These are phyloP conservation scores for Auanema sp. DNA, from an alignment of 2,888 invertebrate species.

Conservation along the genomic window DNA sequence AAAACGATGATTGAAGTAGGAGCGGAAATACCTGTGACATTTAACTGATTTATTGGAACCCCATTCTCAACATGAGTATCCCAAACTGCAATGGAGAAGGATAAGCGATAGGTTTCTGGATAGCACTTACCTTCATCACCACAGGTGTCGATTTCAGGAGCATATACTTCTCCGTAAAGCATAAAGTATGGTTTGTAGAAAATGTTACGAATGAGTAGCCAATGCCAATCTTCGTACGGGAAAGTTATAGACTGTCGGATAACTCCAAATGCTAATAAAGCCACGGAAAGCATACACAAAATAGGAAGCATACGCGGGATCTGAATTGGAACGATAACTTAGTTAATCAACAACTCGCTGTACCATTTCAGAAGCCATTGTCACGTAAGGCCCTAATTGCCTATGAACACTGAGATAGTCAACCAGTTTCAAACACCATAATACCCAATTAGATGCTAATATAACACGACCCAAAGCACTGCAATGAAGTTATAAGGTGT, in stretches of 20 bases:
- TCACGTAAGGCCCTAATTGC: slow-evolving; percentile 88
- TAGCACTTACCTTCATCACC: slow-evolving; percentile 52
- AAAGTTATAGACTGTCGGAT: slow-evolving; percentile 87
- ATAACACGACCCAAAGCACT: slow-evolving; percentile 77
- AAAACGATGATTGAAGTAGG: background rate
- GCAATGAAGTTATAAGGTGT: slow-evolving; percentile 4
- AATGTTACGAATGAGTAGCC: slow-evolving; percentile 86
- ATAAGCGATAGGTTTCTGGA: background rate
- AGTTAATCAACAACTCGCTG: background rate
- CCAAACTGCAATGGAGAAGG: slow-evolving; percentile 33
- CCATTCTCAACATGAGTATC: slow-evolving; percentile 42
- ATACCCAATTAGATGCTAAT: slow-evolving; percentile 71
- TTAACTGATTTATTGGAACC: slow-evolving; percentile 39
- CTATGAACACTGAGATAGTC: slow-evolving; percentile 95
- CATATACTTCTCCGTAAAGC: slow-evolving; percentile 98
- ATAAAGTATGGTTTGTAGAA: slow-evolving; percentile 96
- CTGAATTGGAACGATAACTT: background rate
- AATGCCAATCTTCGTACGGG: slow-evolving; percentile 85
- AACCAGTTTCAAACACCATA: slow-evolving; percentile 75
- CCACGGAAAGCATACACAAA: slow-evolving; percentile 88
- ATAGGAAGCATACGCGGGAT: slow-evolving; percentile 90
- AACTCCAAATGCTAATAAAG: slow-evolving; percentile 93
- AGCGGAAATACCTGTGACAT: slow-evolving; percentile 34
- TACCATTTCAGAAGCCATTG: slow-evolving; percentile 99
- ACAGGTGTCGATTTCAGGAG: slow-evolving; percentile 80